Conservation (phyloP, 2,113 vertebrate genomes). For the Corapipo altera region DNA sequence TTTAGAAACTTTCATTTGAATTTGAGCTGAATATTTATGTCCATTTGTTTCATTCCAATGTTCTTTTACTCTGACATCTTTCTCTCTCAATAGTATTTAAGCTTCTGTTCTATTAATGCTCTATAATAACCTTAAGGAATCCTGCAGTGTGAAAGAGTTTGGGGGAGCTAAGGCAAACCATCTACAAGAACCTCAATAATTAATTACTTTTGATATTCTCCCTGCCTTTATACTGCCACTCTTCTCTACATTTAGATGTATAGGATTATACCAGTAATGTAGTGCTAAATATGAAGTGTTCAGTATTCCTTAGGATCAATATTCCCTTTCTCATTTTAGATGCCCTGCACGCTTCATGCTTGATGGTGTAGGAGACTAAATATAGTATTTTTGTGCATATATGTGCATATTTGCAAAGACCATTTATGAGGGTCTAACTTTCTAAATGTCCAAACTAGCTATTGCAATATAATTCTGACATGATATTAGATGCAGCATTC, state of each 20-base stretch:
- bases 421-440: neutral
- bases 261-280: neutral
- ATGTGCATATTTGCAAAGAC: neutral
- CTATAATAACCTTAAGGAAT: neutral
- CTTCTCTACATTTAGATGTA: neutral
- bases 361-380: neutral
- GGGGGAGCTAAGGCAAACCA: neutral
- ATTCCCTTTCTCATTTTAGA: neutral
- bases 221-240: neutral
- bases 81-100: neutral
- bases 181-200: neutral
- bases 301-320: neutral
- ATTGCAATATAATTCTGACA: neutral
- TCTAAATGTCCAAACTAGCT: neutral
- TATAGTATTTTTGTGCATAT: neutral
- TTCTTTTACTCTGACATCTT: neutral
- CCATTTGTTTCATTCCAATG: neutral
- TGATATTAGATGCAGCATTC: neutral
- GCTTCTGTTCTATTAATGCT: neutral
- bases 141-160: neutral
- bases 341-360: neutral
- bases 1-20: neutral
- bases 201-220: neutral
- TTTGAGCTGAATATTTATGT: neutral
- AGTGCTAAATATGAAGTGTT: neutral